These are phyloP conservation scores for Drosophila nigrodunni DNA, from an alignment of 1,140 invertebrate species.

Conservation along the genomic window DNA sequence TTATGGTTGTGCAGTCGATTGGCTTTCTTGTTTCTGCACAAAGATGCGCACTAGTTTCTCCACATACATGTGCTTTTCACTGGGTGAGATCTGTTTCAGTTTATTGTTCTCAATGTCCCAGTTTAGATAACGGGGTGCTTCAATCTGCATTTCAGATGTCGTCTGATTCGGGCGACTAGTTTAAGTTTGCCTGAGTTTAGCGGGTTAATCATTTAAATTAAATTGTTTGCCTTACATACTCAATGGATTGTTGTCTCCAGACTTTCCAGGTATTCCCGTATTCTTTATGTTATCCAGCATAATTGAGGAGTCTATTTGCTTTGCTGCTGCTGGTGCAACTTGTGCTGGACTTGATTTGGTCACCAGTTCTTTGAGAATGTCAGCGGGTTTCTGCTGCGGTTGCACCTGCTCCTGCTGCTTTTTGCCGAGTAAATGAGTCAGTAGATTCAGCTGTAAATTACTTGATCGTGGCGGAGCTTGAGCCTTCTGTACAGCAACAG, in stretches of 20 bases:
- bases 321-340: not conserved
- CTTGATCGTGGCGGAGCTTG: not conserved
- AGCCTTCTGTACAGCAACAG: not conserved
- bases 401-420: slow-evolving; percentile 12
- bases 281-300: not conserved
- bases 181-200: slow-evolving; percentile 9
- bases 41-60: slow-evolving; percentile 49
- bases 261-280: not conserved
- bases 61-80: slow-evolving; percentile 52
- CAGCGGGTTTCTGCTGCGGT: slow-evolving; percentile 4
- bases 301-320: not conserved
- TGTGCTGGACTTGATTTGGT: slow-evolving; percentile 30
- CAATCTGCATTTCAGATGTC: slow-evolving; percentile 22
- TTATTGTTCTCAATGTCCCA: slow-evolving; percentile 46
- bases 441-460: not conserved
- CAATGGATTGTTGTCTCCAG: not conserved
- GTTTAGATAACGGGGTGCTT: slow-evolving; percentile 51
- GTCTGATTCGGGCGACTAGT: slow-evolving; percentile 21
- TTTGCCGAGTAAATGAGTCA: slow-evolving; percentile 11
- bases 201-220: slow-evolving; percentile 27
- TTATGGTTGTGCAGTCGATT: not conserved
- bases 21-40: slow-evolving; percentile 18
- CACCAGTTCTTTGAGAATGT: slow-evolving; percentile 46
- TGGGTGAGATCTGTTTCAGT: slow-evolving; percentile 32
- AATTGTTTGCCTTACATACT: slow-evolving; percentile 35